Evolutionary conservation across 2,888 invertebrate species (phyloP).

Genomic region (Spialia ferax): DNA sequence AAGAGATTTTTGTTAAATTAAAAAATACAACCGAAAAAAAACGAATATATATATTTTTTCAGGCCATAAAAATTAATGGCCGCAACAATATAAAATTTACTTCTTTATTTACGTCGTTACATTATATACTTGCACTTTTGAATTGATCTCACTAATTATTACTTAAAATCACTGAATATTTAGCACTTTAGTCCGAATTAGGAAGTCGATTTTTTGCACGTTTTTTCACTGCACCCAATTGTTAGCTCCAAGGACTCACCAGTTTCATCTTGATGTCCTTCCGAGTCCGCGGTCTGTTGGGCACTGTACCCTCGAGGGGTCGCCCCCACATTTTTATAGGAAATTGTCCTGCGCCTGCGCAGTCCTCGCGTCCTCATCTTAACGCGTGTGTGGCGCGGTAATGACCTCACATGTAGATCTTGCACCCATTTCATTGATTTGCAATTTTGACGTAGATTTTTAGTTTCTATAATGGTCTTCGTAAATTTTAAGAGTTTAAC

Average conservation of each 20-base stretch:
- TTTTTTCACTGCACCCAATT: constrained; percentile 49
- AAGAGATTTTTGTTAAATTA: constrained; percentile 16
- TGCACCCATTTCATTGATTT: constrained; percentile 29
- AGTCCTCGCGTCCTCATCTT: constrained; percentile 60
- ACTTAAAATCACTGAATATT: constrained; percentile 14
- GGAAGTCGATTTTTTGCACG: constrained; percentile 16
- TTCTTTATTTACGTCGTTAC: not conserved
- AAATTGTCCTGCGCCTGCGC: constrained; percentile 71
- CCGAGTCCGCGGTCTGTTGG: constrained; percentile 67
- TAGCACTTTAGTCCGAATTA: constrained; percentile 12
- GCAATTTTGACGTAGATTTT: constrained; percentile 24
- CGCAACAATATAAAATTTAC: no score
- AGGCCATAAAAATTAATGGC: not conserved
- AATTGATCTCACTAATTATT: not conserved
- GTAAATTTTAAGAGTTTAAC: no score
- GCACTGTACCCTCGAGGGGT: constrained; percentile 73
- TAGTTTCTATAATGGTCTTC: not conserved
- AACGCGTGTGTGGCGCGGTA: constrained; percentile 54
- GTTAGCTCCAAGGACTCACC: constrained; percentile 77
- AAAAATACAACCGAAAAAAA: no score
- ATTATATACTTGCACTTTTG: constrained; percentile 5
- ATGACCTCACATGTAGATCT: constrained; percentile 67
- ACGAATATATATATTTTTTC: no score
- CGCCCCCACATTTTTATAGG: constrained; percentile 76
- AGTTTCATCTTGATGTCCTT: constrained; percentile 82